Conservation (phyloP, 2,113 vertebrate genomes). For the Tilapia sparmanii region DNA sequence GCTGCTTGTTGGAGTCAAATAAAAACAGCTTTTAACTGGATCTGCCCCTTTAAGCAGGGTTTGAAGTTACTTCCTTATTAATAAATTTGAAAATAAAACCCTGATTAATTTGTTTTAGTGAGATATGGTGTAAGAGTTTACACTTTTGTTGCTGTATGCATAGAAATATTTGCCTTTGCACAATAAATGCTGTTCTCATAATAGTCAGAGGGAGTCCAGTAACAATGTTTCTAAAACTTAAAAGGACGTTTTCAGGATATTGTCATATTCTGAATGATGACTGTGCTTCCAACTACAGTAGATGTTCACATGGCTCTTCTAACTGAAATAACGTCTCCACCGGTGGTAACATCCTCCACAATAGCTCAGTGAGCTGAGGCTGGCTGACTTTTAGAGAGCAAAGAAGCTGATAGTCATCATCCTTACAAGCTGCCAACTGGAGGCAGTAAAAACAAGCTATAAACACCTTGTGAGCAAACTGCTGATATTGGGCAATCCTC, state of each 20-base stretch:
- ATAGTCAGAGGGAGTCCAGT: background rate
- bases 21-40: slow-evolving; percentile 46
- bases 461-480: background rate
- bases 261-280: background rate
- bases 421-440: background rate
- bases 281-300: background rate
- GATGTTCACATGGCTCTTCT: background rate
- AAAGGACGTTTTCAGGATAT: background rate
- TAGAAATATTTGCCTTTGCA: background rate
- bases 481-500: background rate
- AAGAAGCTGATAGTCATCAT: background rate
- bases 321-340: background rate
- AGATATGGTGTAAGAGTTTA: background rate
- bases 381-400: background rate
- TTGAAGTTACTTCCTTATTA: slow-evolving; percentile 38
- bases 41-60: slow-evolving; percentile 24
- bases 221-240: background rate
- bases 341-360: background rate
- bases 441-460: background rate
- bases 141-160: background rate
- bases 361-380: background rate
- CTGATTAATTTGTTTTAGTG: background rate
- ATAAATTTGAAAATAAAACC: background rate
- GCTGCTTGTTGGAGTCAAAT: slow-evolving; percentile 56
- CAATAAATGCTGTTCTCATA: background rate